phyloP scores from a whole-genome alignment of 2,113 vertebrate species.

The Engystomops pustulosus region DNA sequence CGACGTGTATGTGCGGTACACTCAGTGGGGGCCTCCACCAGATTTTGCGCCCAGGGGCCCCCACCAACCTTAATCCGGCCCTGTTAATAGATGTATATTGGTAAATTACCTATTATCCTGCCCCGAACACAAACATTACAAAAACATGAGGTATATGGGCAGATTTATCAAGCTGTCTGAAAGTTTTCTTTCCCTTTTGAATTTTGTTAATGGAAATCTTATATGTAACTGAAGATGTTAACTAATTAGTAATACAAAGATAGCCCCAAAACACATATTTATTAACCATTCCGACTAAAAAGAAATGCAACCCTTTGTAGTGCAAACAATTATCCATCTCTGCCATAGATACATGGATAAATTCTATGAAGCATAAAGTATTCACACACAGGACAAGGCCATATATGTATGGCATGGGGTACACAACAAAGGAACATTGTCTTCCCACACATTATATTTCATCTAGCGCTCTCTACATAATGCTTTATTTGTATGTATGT shows the following conservation, averaged over 20 bases:
- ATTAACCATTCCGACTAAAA: slow-evolving; percentile 24
- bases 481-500: not conserved
- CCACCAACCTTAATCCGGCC: no score
- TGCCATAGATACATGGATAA: not conserved
- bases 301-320: not conserved
- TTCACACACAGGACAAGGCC: no score
- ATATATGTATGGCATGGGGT: not conserved
- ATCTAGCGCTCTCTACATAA: not conserved
- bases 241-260: slow-evolving; percentile 54
- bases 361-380: not conserved
- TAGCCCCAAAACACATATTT: slow-evolving; percentile 19
- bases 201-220: slow-evolving; percentile 59
- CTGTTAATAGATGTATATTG: no score
- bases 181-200: slow-evolving; percentile 43
- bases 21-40: no score
- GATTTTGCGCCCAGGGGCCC: no score
- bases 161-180: no score
- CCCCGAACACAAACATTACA: no score
- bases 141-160: no score
- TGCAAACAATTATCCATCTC: not conserved
- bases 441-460: not conserved
- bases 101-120: no score
- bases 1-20: no score
- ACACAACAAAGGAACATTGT: not conserved
- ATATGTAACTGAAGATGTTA: slow-evolving; percentile 40